Evolutionary conservation across 2,797 vertebrate genomes (phyloP).

Genomic region (Hydrophis major): DNA sequence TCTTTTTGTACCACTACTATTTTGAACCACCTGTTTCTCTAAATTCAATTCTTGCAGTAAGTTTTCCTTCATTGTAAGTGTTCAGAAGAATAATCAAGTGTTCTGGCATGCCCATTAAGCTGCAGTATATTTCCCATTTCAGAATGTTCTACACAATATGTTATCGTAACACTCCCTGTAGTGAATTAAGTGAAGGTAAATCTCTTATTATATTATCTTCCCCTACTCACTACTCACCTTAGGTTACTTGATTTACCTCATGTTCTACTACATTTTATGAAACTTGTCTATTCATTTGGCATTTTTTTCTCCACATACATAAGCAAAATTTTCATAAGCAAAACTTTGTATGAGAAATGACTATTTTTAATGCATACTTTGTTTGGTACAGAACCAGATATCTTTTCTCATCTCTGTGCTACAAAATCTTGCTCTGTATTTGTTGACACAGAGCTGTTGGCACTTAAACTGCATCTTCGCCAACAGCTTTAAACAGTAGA

Average conservation of each 20-base stretch:
- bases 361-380: background rate
- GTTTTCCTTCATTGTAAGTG: background rate
- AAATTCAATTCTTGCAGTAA: background rate
- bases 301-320: background rate
- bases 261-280: background rate
- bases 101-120: background rate
- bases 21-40: background rate
- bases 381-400: background rate
- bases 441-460: background rate
- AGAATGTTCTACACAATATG: background rate
- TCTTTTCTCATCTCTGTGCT: background rate
- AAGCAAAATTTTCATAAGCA: background rate
- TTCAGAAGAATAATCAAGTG: background rate
- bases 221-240: background rate
- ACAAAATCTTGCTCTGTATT: background rate
- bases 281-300: background rate
- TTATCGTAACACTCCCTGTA: background rate
- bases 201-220: background rate
- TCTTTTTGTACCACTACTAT: background rate
- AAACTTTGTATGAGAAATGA: background rate
- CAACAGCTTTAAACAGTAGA: background rate
- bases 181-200: background rate
- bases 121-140: background rate
- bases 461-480: background rate
- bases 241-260: background rate